Conservation (phyloP, 1,140 invertebrate genomes). For the Mya arenaria region DNA sequence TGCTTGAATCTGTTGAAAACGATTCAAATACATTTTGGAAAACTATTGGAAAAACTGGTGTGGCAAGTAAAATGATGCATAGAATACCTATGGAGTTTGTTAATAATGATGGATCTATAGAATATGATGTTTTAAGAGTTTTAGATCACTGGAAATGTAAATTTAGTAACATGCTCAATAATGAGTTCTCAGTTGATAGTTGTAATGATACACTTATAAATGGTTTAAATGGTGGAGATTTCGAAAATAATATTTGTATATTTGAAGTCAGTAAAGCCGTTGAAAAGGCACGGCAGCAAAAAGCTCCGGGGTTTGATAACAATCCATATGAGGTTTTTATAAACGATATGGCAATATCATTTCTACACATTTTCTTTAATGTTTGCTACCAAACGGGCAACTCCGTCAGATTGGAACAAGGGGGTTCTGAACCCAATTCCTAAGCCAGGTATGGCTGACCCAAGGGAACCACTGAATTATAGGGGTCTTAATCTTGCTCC, state of each 20-base stretch:
- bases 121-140: neutral
- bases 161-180: neutral
- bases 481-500: conserved; percentile 14
- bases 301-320: conserved; percentile 4
- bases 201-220: neutral
- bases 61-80: neutral
- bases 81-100: neutral
- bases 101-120: neutral
- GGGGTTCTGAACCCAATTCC: conserved; percentile 5
- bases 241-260: conserved; percentile 4
- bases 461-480: conserved; percentile 1
- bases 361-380: conserved; percentile 25
- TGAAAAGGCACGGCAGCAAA: neutral
- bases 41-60: conserved; percentile 21
- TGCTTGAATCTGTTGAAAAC: neutral
- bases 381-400: conserved; percentile 30
- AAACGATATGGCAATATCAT: conserved; percentile 3
- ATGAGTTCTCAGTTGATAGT: neutral
- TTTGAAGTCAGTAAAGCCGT: conserved; percentile 7
- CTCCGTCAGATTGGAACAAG: neutral
- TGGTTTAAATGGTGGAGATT: neutral
- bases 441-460: neutral
- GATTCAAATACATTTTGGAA: conserved; percentile 22
- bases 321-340: conserved; percentile 12
- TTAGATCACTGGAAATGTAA: neutral